Evolutionary conservation across 2,888 invertebrate species (phyloP).

Genomic region (Drosophila subsilvestris): DNA sequence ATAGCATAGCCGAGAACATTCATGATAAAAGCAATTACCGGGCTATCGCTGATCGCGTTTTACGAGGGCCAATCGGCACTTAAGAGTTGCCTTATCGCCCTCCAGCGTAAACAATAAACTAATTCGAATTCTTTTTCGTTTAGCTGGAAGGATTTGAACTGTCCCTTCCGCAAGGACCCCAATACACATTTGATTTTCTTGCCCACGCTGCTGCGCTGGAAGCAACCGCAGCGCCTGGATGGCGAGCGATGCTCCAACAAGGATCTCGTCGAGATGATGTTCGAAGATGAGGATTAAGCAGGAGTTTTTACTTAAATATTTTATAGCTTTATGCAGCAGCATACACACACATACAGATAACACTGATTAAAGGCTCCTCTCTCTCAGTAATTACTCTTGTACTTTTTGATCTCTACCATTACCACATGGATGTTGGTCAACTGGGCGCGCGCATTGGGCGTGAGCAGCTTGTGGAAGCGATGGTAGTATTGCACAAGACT

Average conservation of each 20-base stretch:
- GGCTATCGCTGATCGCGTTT: constrained; percentile 30
- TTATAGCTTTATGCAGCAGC: constrained; percentile 29
- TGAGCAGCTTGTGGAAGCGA: constrained; percentile 96
- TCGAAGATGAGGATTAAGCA: constrained; percentile 88
- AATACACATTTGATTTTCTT: constrained; percentile 90
- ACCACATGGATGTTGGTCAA: constrained; percentile 99
- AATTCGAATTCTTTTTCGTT: constrained; percentile 64
- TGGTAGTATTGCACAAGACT: constrained; percentile 99
- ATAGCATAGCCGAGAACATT: constrained; percentile 33
- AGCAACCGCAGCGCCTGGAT: constrained; percentile 90
- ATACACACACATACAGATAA: constrained; percentile 20
- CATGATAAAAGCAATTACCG: constrained; percentile 43
- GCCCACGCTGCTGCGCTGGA: constrained; percentile 93
- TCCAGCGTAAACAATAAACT: constrained; percentile 2
- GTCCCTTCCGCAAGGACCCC: constrained; percentile 91
- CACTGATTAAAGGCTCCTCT: constrained; percentile 26
- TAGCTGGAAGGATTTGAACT: constrained; percentile 93
- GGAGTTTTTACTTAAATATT: constrained; percentile 17
- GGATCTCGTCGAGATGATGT: constrained; percentile 91
- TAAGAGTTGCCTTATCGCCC: constrained; percentile 21
- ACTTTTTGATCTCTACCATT: constrained; percentile 99
- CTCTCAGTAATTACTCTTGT: constrained; percentile 95
- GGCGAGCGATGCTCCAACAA: constrained; percentile 90
- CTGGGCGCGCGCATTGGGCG: constrained; percentile 93
- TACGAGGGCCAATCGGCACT: constrained; percentile 15